A percentile compares a stretch with the other conserved stretches of the same genome.
These are phyloP conservation scores for Tetanocera ferruginea DNA, from an alignment of 2,888 invertebrate genomes.

Conservation along the genomic window DNA sequence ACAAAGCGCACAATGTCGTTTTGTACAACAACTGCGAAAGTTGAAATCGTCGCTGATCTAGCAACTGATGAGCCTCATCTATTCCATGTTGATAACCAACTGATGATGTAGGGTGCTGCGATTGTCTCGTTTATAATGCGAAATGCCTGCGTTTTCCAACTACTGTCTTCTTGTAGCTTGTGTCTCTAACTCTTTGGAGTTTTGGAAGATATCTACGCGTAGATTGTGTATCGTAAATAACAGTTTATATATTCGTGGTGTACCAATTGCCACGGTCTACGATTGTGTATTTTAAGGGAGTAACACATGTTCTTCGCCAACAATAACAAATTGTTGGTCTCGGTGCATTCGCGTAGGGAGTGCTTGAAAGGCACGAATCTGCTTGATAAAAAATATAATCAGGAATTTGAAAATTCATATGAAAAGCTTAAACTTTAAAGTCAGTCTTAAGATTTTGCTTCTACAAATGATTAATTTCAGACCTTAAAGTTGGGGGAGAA, in stretches of 20 bases:
- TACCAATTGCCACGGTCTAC: constrained; percentile 8
- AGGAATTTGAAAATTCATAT: too few species aligned
- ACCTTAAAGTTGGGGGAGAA: too few species aligned
- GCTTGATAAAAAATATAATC: too few species aligned
- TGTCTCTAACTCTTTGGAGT: background rate
- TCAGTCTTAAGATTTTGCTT: too few species aligned
- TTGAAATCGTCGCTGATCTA: background rate
- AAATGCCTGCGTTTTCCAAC: background rate
- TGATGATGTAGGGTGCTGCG: background rate
- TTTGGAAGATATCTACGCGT: background rate
- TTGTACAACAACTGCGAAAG: background rate
- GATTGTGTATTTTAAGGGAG: background rate
- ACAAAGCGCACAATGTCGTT: background rate
- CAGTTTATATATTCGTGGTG: background rate
- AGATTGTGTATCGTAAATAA: background rate
- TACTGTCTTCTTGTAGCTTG: background rate
- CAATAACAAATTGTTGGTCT: constrained; percentile 1
- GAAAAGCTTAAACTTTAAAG: too few species aligned
- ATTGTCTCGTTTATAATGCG: background rate
- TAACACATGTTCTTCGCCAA: background rate
- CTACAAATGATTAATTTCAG: too few species aligned
- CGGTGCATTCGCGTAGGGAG: background rate
- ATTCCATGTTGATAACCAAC: too few species aligned
- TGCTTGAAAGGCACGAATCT: too few species aligned
- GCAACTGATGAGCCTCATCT: too few species aligned